Conservation (phyloP, 2,888 invertebrate species). For the Ecliptopera silaceata region DNA sequence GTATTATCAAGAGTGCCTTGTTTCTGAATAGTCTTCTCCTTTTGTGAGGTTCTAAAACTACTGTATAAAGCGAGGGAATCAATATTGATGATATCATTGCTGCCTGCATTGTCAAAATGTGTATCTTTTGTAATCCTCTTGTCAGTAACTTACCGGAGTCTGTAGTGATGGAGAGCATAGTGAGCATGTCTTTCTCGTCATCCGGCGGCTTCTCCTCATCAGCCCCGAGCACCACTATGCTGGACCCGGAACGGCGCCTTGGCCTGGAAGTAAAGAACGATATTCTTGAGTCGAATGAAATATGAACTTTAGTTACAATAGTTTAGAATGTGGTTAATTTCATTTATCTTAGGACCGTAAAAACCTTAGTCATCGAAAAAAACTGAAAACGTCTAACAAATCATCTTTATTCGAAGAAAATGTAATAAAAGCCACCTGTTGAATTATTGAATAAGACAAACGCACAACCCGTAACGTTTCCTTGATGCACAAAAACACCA, state of each 20-base stretch:
- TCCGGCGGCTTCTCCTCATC: conserved; percentile 85
- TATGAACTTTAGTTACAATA: too few relatives aligned
- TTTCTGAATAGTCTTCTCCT: too few relatives aligned
- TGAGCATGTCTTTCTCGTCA: conserved; percentile 89
- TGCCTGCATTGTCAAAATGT: too few relatives aligned
- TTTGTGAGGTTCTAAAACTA: too few relatives aligned
- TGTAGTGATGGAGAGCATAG: conserved; percentile 87
- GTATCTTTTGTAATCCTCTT: too few relatives aligned
- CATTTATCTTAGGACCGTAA: too few relatives aligned
- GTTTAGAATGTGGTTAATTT: too few relatives aligned
- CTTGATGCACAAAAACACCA: conserved; percentile 12
- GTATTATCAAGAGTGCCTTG: too few relatives aligned
- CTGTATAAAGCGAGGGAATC: too few relatives aligned
- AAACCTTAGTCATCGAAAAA: too few relatives aligned
- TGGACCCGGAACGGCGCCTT: conserved; percentile 90
- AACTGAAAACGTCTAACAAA: background rate
- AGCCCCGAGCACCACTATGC: conserved; percentile 91
- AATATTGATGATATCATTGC: too few relatives aligned
- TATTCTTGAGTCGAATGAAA: background rate
- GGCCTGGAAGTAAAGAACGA: conserved; percentile 84
- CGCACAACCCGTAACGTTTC: conserved; percentile 3
- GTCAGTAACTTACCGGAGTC: conserved; percentile 79
- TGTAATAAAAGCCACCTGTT: background rate
- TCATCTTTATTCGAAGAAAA: background rate
- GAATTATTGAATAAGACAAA: background rate